phyloP scores from a whole-genome alignment of 2,113 vertebrate species.

The Vireo altiloquus region DNA sequence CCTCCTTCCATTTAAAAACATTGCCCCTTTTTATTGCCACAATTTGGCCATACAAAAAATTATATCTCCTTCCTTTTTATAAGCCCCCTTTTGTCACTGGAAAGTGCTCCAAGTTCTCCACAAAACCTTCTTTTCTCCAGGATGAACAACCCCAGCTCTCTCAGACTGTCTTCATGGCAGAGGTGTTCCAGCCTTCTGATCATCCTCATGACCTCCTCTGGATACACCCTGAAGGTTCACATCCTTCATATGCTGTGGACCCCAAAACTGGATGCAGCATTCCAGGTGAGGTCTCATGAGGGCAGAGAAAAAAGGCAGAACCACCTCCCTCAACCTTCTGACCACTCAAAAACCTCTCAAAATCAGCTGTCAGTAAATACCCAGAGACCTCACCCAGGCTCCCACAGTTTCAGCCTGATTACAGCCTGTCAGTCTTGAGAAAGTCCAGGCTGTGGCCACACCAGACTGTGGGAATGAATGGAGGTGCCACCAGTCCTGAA shows the following conservation, averaged over 20 bases:
- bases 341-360: background rate
- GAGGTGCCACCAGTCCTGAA: background rate
- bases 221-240: background rate
- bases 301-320: background rate
- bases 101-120: background rate
- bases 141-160: background rate
- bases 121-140: background rate
- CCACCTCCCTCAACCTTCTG: background rate
- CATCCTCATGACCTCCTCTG: background rate
- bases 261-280: background rate
- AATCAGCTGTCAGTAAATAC: background rate
- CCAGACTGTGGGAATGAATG: background rate
- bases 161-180: background rate
- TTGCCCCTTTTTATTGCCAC: background rate
- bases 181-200: background rate
- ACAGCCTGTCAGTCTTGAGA: background rate
- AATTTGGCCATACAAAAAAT: background rate
- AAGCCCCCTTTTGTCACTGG: background rate
- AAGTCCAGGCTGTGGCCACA: background rate
- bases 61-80: background rate
- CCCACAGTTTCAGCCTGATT: background rate
- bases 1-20: background rate
- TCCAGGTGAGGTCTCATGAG: rapidly evolving
- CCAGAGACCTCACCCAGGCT: background rate
- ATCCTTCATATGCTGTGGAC: too few relatives aligned